phyloP scores from a whole-genome alignment of 2,797 vertebrate genomes.

The Momotus momota region DNA sequence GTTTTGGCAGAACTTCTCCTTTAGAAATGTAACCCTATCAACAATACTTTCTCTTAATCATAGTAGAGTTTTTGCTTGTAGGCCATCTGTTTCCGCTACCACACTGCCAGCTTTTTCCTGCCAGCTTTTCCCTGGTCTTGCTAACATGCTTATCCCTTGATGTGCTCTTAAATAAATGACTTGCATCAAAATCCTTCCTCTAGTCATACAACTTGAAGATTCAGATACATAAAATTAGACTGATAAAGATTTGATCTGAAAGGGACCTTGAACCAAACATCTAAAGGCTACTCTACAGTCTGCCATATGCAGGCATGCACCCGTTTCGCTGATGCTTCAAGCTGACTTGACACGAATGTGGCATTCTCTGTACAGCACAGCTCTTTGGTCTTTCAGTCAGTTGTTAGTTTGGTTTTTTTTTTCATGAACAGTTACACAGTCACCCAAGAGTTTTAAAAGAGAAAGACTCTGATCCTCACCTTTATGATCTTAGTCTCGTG shows the following conservation, averaged over 20 bases:
- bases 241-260: background rate
- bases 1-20: background rate
- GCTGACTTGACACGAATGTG: background rate
- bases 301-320: background rate
- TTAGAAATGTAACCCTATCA: background rate
- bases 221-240: background rate
- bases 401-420: background rate
- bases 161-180: background rate
- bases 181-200: background rate
- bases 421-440: background rate
- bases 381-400: background rate
- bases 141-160: background rate
- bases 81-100: constrained; percentile 1
- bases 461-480: background rate
- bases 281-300: background rate
- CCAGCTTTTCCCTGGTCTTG: background rate
- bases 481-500: background rate
- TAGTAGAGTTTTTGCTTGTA: background rate
- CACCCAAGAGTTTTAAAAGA: background rate
- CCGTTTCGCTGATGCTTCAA: background rate
- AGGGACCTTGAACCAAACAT: background rate
- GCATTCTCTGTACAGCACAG: background rate
- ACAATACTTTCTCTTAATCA: constrained; percentile 13
- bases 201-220: background rate
- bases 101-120: background rate